Evolutionary conservation across 1,140 invertebrate species (phyloP), one percentile per base, ranked within the genome.

Genomic region (Bombus polaris): DNA sequence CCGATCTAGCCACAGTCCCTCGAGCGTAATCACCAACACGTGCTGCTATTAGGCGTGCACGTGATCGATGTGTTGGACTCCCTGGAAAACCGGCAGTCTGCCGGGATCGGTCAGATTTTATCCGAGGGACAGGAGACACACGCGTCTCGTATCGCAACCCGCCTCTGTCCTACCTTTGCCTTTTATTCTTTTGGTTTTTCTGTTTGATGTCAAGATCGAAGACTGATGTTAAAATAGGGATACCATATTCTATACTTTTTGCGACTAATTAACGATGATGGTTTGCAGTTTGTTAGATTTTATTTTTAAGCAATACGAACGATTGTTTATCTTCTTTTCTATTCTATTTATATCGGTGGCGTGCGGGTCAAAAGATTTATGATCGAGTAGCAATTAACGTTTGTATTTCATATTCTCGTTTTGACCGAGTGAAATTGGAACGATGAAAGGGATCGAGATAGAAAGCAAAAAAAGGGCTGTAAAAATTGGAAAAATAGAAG

Each of bases 11-110:
- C 89, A 87, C 89, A 87, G 92, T 93, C 93, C 92, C 91, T 91
- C 90, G 91, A 93, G 92, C 93, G 92, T 93, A 93, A 93, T 93
- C 93, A 93, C 92, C 90, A 91, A 93, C 93, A 93, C 92, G 93
- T 93, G 93, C 93, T 93, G 89, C 92, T 93, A 93, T 93, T 93
- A 93, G 91, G 91, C 90, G 82, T 88, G 93, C 91, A 92, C 93
- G 92, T 93, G 93, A 93, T 93, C 93, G 92, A 93, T 93, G 91
- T 88, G 90, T 91, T 72, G 89, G 81, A 74, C 76, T 86, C 83
- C 73, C 73, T 86, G 89, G 87, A 90, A 93, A 92, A 92, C 73
- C 70, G 59, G 65, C 25, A 39, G 75, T 47, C 83, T 81, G 62
- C 71, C 57, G 68, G 79, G 72, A 86, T 35, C 76, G 79, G 70